These are phyloP conservation scores for Watsonalla cultraria DNA, from an alignment of 2,888 invertebrate species.

Conservation along the genomic window DNA sequence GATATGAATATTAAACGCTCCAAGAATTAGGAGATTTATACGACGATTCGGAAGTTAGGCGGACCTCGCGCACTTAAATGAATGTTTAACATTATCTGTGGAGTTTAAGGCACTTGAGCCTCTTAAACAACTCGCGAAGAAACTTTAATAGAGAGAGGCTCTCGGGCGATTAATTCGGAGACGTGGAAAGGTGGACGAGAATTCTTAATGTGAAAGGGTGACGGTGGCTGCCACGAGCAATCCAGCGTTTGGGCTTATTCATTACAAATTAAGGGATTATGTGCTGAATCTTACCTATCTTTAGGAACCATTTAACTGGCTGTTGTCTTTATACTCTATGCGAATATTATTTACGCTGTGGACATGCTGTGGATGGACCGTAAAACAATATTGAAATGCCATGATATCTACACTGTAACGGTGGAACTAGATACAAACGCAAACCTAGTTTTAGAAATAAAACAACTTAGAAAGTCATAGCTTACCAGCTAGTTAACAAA, in stretches of 20 bases:
- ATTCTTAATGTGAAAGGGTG: constrained; percentile 70
- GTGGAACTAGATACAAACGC: too few relatives aligned
- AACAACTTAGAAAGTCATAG: too few relatives aligned
- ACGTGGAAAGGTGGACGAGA: constrained; percentile 70
- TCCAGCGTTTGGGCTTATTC: constrained; percentile 6
- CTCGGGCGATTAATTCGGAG: constrained; percentile 73
- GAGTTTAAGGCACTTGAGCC: constrained; percentile 69
- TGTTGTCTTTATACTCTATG: too few relatives aligned
- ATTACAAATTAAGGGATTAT: neutral
- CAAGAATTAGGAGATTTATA: constrained; percentile 76
- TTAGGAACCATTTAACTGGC: neutral
- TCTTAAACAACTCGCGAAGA: constrained; percentile 72
- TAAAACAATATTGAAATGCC: too few relatives aligned
- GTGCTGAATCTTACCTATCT: neutral
- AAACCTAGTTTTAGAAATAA: too few relatives aligned
- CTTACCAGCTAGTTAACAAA: too few relatives aligned
- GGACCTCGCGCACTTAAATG: constrained; percentile 67
- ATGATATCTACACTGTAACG: too few relatives aligned
- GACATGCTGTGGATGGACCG: too few relatives aligned
- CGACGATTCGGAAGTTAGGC: constrained; percentile 66
- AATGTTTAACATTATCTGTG: constrained; percentile 77
- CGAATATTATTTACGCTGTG: too few relatives aligned
- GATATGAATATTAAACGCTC: constrained; percentile 78
- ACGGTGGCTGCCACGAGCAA: neutral
- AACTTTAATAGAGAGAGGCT: constrained; percentile 74